Evolutionary conservation across 64 coral and sea anemone genomes (phyloP).

Genomic region (Dendronephthya gigantea): DNA sequence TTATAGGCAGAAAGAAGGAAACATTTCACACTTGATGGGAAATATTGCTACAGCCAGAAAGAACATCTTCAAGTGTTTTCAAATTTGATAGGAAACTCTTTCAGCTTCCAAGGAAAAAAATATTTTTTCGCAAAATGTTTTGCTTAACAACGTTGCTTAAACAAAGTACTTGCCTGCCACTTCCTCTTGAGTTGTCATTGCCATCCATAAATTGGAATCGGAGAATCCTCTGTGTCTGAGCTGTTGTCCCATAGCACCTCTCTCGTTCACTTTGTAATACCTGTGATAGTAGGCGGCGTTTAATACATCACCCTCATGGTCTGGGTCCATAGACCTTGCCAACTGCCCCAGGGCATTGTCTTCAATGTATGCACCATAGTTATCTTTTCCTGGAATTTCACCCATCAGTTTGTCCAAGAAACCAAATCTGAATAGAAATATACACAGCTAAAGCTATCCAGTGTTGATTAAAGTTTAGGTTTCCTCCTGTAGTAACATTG

Average conservation of each 20-base stretch:
- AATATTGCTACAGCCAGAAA: too few species aligned
- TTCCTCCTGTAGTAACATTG: too few species aligned
- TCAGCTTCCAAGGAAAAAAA: too few species aligned
- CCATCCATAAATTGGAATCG: slow-evolving; percentile 37
- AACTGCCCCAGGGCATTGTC: slow-evolving; percentile 17
- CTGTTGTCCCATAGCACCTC: slow-evolving; percentile 21
- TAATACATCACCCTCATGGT: background rate
- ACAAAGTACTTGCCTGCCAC: slow-evolving; percentile 16
- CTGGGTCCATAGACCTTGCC: slow-evolving; percentile 4
- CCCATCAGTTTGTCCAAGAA: slow-evolving; percentile 33
- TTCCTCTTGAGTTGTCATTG: slow-evolving; percentile 34
- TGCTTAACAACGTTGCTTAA: background rate
- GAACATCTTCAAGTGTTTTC: too few species aligned
- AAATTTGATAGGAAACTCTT: too few species aligned
- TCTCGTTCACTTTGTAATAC: slow-evolving; percentile 29
- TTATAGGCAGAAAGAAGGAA: too few species aligned
- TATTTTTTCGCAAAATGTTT: too few species aligned
- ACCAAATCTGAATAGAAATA: background rate
- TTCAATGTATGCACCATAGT: slow-evolving; percentile 4
- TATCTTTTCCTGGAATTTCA: slow-evolving; percentile 43
- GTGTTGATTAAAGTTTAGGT: too few species aligned
- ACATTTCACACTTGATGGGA: too few species aligned
- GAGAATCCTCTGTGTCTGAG: slow-evolving; percentile 21
- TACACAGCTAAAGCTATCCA: background rate
- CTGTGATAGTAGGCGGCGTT: slow-evolving; percentile 39